phyloP scores from a whole-genome alignment of 2,888 invertebrate species.

The Lepas anatifera region DNA sequence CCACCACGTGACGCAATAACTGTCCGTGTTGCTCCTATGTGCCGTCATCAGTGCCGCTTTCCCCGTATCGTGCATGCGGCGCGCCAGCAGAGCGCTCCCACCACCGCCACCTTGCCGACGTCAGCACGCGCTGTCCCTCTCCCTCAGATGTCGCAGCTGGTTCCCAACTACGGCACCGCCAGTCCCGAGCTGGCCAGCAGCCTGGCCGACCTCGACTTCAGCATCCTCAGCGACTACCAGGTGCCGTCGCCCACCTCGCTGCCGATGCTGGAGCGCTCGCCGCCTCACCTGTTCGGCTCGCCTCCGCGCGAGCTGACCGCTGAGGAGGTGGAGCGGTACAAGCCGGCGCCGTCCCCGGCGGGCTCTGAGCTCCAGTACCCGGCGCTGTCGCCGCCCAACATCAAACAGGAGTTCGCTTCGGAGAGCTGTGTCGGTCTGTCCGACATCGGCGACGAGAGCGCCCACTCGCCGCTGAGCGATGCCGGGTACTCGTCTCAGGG shows the following conservation, averaged over 20 bases:
- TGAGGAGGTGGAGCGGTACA: slow-evolving; percentile 19
- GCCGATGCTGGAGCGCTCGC: slow-evolving; percentile 16
- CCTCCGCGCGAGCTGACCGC: slow-evolving; percentile 16
- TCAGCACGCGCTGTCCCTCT: slow-evolving; percentile 23
- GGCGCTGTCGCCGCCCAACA: slow-evolving; percentile 30
- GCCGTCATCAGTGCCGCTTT: background rate
- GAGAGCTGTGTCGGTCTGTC: background rate
- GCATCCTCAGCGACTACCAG: slow-evolving; percentile 45
- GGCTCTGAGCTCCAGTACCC: slow-evolving; percentile 19
- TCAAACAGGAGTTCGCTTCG: slow-evolving; percentile 43
- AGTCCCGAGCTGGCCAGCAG: slow-evolving; percentile 52
- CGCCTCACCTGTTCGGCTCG: slow-evolving; percentile 23
- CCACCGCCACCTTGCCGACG: background rate
- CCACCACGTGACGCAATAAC: background rate
- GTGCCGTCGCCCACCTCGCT: slow-evolving; percentile 25
- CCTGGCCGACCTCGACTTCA: slow-evolving; percentile 56
- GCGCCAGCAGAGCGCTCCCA: background rate
- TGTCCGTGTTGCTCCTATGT: background rate
- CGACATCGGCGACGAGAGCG: background rate
- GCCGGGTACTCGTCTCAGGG: slow-evolving; percentile 14
- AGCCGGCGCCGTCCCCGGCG: slow-evolving; percentile 19
- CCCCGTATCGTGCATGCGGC: background rate
- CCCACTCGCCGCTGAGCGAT: slow-evolving; percentile 15
- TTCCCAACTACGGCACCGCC: slow-evolving; percentile 58
- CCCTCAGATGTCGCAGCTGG: slow-evolving; percentile 73